Base-by-base conservation (phyloP, 2,888 invertebrate genomes). In the Stratiomys singularior region DNA sequence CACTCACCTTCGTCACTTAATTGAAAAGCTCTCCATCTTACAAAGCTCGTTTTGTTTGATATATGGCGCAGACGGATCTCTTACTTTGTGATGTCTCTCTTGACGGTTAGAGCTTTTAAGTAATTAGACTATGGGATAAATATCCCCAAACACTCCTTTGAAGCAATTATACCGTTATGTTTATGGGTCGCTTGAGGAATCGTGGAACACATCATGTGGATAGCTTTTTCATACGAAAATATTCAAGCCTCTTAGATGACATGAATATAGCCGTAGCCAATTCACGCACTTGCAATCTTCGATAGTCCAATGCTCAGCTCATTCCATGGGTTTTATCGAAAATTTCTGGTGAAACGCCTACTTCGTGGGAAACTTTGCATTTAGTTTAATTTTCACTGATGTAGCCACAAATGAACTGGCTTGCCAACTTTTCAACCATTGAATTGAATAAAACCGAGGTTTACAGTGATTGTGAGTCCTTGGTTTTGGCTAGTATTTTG, bases 141-240 rank as follows among this genome's bases (percentile, higher is more conserved):
- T 23, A 74, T 52, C 23, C 27, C 58, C 58, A 74, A 56, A 28
- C 58, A n/a, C 23, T 28, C 58, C 74, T 74, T 27, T 58, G 28
- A 74, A 23, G 28, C 58, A 30, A n/a, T 74, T 58, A 52, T 15
- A 58, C 58, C 11, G 18, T 18, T 56, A 1, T 58, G 30, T 30
- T 56, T 28, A 30, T 74, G 58, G 30, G 56, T 30, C 9, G 58
- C 15, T 58, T 56, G 44, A 74, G 37, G n/a, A 66, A 63, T 30
- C 66, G 66, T 18, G 66, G 66, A 28, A 66, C 28, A n/a, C 66
- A 28, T 66, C 30, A 58, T 30, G 30, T 46, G 74, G 58, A 58
- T 47, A 13, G 47, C 71, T 71, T 27, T 58, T 74, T 27, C 74
- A 74, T 74, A 28, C 18, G 7, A 13, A 66, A 66, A 15, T 66